Base-by-base conservation (phyloP, 2,888 invertebrate genomes). In the Chromoteleia sp. region DNA sequence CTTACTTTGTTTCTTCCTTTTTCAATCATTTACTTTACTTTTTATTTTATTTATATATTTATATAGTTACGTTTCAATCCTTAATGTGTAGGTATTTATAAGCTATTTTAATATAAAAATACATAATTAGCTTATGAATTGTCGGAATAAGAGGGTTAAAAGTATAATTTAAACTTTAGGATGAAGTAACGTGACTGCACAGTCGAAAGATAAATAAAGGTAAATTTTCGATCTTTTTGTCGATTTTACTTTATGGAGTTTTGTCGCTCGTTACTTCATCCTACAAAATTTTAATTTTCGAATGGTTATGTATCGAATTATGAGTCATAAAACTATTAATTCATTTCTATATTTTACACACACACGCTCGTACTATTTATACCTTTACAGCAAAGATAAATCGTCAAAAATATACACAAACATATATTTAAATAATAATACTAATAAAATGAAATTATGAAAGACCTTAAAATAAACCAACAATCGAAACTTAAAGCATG, bases 81-180 rank as follows among this genome's bases (percentile, higher is more conserved):
- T 86, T 87, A 85, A 81, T 39, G 43, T 43, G 78, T 84, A 84
- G 30, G 77, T 86, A 86, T 89, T 87, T 91, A 89, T 90, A 88
- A 89, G 88, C 91, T 91, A 91, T 88, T 91, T 91, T 91, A 91
- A 91, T 92, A 92, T 91, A 92, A 92, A 92, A 92, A 92, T 92
- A 92, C 91, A 91, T 91, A 91, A 91, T 91, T 91, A 91, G 88
- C 90, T 91, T 92, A 91, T 86, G 89, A 91, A 88, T 90, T 91
- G 90, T 86, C 88, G 89, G 88, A 90, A 88, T 89, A 88, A 89
- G 86, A 88, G 86, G 89, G 88, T 89, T 89, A 88, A 84, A 91
- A 91, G 89, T 91, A 91, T 90, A 89, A 89, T 83, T 88, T 87
- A 88, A 88, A 90, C 85, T 89, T 39, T 12, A 45, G 67, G 67